A percentile compares a stretch with the other conserved stretches of the same genome.
Conservation (phyloP, 2,797 vertebrate species). For the Pangasius krempfi region DNA sequence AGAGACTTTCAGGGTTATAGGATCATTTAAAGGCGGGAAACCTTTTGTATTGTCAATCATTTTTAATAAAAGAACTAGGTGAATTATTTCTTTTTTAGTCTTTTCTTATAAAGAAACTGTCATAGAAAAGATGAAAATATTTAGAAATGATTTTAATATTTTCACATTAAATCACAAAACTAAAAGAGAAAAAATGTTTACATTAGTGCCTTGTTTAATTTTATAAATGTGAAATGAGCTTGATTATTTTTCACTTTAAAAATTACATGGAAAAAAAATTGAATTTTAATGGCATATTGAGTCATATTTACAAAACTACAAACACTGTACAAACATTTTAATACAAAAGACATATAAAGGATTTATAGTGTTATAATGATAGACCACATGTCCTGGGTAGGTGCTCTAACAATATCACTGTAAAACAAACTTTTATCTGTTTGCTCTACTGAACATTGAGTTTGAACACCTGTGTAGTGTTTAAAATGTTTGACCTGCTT, state of each 20-base stretch:
- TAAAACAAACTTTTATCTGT: background rate
- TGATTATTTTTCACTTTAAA: background rate
- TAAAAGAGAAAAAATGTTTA: background rate
- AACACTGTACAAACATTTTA: background rate
- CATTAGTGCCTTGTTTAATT: constrained; percentile 5
- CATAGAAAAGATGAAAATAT: background rate
- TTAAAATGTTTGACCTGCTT: background rate
- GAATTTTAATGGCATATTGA: background rate
- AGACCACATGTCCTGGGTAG: background rate
- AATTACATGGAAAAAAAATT: background rate
- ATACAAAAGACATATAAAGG: constrained; percentile 2
- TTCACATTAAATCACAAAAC: background rate
- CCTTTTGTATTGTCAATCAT: constrained; percentile 26
- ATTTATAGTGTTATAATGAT: background rate
- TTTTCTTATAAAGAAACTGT: background rate
- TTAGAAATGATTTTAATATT: background rate
- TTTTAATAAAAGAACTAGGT: constrained; percentile 52
- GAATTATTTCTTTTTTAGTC: background rate
- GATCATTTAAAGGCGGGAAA: constrained; percentile 2
- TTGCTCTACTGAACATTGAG: background rate
- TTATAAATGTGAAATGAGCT: background rate
- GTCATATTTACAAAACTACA: background rate
- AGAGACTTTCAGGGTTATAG: constrained; percentile 12
- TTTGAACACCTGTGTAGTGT: background rate
- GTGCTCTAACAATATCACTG: background rate